Conservation (phyloP, 2,797 vertebrate genomes). For the Manis crassicaudata region DNA sequence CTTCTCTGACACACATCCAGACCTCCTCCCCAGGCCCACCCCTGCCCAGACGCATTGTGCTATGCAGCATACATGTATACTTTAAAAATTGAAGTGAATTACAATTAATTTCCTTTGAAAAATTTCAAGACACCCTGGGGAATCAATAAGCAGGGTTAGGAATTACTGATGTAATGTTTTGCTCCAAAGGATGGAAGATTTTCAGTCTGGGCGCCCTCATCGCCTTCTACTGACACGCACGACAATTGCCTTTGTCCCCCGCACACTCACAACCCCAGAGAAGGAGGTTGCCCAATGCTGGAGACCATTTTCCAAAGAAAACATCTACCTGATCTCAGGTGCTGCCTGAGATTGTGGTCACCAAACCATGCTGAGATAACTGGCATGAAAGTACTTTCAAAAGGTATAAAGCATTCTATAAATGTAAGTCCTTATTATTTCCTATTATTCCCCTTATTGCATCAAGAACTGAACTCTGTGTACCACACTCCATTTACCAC, state of each 20-base stretch:
- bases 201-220: neutral
- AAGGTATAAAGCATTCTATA: conserved; percentile 68
- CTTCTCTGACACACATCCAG: conserved; percentile 38
- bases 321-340: conserved; percentile 64
- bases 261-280: neutral
- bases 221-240: neutral
- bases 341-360: conserved; percentile 5
- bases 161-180: conserved; percentile 50
- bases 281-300: conserved; percentile 26
- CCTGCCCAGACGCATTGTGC: conserved; percentile 65
- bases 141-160: neutral
- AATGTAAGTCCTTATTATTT: conserved; percentile 67
- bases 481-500: neutral
- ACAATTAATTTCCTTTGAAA: conserved; percentile 75
- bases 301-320: conserved; percentile 64
- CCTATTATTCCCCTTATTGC: conserved; percentile 23
- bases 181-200: conserved; percentile 1
- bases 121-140: conserved; percentile 47
- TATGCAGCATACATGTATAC: neutral
- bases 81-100: conserved; percentile 65
- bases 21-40: conserved; percentile 56
- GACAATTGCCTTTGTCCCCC: neutral
- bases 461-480: conserved; percentile 6
- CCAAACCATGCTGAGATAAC: conserved; percentile 61
- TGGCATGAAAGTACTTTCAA: conserved; percentile 52